These are phyloP conservation scores for Cyclura pinguis DNA, from an alignment of 2,797 vertebrate genomes.

Conservation along the genomic window DNA sequence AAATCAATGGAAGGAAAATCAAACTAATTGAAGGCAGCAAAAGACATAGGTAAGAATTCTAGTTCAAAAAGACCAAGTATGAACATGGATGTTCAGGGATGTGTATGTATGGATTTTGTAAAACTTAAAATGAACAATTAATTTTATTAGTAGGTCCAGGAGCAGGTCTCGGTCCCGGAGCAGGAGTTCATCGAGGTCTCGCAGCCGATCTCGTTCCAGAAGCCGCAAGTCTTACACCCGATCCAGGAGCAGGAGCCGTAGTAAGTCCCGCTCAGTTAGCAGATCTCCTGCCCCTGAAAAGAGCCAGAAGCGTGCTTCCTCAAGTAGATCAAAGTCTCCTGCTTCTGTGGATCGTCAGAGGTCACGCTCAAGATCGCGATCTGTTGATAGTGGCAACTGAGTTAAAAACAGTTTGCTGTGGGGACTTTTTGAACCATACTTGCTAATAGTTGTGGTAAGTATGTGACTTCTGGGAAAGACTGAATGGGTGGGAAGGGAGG, in stretches of 20 bases:
- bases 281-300: slow-evolving; percentile 84
- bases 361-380: slow-evolving; percentile 85
- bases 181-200: slow-evolving; percentile 90
- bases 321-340: slow-evolving; percentile 87
- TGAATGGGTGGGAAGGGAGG: slow-evolving; percentile 63
- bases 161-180: slow-evolving; percentile 92
- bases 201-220: slow-evolving; percentile 82
- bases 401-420: slow-evolving; percentile 76
- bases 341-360: slow-evolving; percentile 83
- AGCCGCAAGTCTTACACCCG: slow-evolving; percentile 86
- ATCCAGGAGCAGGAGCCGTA: slow-evolving; percentile 83
- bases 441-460: slow-evolving; percentile 78
- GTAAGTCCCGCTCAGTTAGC: slow-evolving; percentile 85
- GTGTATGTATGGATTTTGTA: fast-evolving
- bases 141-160: slow-evolving; percentile 78
- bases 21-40: slow-evolving; percentile 94
- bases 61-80: not conserved
- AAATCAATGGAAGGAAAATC: slow-evolving; percentile 98
- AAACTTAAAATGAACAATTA: fast-evolving
- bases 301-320: slow-evolving; percentile 84
- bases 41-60: slow-evolving; percentile 83
- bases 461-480: slow-evolving; percentile 71
- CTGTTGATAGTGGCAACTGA: slow-evolving; percentile 93
- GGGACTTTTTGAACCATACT: slow-evolving; percentile 76
- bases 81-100: not conserved